Percentiles rank a stretch among this genome's conserved stretches.
These are phyloP conservation scores for Chironomus tentans DNA, from an alignment of 2,888 invertebrate species.

Conservation along the genomic window DNA sequence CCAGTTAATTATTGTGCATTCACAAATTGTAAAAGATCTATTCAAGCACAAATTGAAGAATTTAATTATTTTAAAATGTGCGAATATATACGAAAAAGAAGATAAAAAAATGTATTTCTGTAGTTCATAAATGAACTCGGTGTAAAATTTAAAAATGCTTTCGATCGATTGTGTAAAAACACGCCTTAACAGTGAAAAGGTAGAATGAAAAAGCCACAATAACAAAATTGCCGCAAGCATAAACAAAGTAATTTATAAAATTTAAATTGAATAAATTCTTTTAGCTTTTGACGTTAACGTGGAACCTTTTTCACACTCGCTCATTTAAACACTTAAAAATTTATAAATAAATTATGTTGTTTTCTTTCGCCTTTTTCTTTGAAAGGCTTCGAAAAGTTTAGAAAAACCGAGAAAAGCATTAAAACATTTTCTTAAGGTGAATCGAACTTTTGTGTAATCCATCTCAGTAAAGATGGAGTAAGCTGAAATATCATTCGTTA, in stretches of 20 bases:
- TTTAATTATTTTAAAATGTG: too few relatives aligned
- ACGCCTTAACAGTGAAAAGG: constrained; percentile 14
- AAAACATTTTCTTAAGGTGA: too few relatives aligned
- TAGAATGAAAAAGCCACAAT: background rate
- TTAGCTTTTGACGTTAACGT: constrained; percentile 22
- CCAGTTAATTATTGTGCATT: too few relatives aligned
- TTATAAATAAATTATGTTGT: background rate
- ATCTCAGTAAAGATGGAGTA: too few relatives aligned
- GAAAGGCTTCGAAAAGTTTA: background rate
- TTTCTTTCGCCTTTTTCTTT: background rate
- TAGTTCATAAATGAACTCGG: background rate
- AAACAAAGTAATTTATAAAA: constrained; percentile 27
- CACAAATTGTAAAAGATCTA: too few relatives aligned
- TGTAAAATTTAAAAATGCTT: background rate
- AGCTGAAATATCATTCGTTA: too few relatives aligned
- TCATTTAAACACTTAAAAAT: constrained; percentile 1
- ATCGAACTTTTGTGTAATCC: too few relatives aligned
- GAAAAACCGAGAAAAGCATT: too few relatives aligned
- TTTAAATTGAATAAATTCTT: constrained; percentile 27
- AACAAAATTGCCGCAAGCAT: constrained; percentile 17
- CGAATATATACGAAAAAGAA: too few relatives aligned
- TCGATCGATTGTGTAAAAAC: constrained; percentile 19
- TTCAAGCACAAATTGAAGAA: too few relatives aligned
- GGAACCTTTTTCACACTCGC: constrained; percentile 25
- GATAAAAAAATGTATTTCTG: too few relatives aligned